Conservation (phyloP, 2,797 vertebrate genomes). For the Hafferia zeledoni region DNA sequence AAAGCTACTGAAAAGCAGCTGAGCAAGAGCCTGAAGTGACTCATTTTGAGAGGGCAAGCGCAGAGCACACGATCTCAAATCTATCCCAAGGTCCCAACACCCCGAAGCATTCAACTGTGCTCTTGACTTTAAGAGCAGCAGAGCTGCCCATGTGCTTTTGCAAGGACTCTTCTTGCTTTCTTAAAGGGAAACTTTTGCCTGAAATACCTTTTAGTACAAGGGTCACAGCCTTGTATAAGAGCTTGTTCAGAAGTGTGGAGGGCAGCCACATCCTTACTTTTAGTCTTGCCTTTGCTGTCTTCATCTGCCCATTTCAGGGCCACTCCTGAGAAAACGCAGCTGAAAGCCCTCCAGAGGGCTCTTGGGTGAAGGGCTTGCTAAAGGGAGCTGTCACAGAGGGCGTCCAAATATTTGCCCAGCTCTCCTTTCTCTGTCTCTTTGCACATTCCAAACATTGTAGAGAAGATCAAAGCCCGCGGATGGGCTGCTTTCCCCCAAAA, state of each 20-base stretch:
- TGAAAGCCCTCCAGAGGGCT: neutral
- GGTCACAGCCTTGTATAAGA: accelerated
- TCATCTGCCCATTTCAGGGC: neutral
- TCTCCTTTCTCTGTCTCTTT: slow-evolving; percentile 38
- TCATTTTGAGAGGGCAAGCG: neutral
- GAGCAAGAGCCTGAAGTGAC: neutral
- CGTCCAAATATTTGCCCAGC: neutral
- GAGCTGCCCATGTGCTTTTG: neutral
- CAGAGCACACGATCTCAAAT: accelerated
- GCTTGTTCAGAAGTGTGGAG: neutral
- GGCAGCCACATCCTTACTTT: neutral
- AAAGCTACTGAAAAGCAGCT: neutral
- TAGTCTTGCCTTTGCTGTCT: neutral
- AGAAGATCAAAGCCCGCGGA: slow-evolving; percentile 49
- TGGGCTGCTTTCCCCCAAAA: slow-evolving; percentile 3
- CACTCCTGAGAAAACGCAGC: neutral
- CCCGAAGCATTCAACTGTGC: accelerated
- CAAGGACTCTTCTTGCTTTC: neutral
- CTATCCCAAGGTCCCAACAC: neutral
- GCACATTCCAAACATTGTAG: slow-evolving; percentile 15
- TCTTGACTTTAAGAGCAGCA: neutral
- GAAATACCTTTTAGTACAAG: neutral
- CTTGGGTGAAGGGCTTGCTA: slow-evolving; percentile 9
- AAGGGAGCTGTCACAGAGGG: neutral
- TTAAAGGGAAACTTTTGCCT: accelerated